phyloP scores from a whole-genome alignment of 2,888 invertebrate species.

The Plutella xylostella region DNA sequence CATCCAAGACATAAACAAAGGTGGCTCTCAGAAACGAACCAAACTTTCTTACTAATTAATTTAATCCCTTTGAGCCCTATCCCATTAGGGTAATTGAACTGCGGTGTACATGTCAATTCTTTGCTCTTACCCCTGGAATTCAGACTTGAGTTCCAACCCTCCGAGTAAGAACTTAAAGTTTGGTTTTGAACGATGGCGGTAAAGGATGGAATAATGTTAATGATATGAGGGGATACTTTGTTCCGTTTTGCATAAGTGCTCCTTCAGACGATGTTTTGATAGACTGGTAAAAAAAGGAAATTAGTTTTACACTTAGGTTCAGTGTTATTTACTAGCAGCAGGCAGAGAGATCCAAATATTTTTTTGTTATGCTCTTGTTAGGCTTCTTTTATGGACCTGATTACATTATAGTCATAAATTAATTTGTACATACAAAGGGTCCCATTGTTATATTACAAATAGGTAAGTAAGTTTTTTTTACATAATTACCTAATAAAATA shows the following conservation, averaged over 20 bases:
- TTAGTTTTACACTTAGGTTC: background rate
- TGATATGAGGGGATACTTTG: slow-evolving; percentile 54
- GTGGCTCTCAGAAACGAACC: slow-evolving; percentile 50
- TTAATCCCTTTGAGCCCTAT: slow-evolving; percentile 66
- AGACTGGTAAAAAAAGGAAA: background rate
- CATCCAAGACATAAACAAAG: slow-evolving; percentile 66
- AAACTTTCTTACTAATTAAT: slow-evolving; percentile 69
- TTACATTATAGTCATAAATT: no score
- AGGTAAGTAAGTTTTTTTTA: no score
- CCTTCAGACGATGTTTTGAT: slow-evolving; percentile 14
- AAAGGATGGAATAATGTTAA: slow-evolving; percentile 39
- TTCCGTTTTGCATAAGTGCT: slow-evolving; percentile 58
- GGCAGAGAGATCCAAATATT: no score
- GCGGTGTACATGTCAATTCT: slow-evolving; percentile 69
- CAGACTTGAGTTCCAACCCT: slow-evolving; percentile 23
- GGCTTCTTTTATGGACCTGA: no score
- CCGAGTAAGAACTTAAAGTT: slow-evolving; percentile 10
- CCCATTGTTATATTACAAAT: no score
- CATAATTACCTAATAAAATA: no score
- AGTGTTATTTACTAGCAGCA: no score
- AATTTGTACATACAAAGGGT: no score
- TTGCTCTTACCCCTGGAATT: slow-evolving; percentile 34
- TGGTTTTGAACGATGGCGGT: slow-evolving; percentile 17
- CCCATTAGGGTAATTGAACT: slow-evolving; percentile 69
- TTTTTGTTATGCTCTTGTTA: no score